Conservation (phyloP, 2,113 vertebrate species). For the Bufo bufo region DNA sequence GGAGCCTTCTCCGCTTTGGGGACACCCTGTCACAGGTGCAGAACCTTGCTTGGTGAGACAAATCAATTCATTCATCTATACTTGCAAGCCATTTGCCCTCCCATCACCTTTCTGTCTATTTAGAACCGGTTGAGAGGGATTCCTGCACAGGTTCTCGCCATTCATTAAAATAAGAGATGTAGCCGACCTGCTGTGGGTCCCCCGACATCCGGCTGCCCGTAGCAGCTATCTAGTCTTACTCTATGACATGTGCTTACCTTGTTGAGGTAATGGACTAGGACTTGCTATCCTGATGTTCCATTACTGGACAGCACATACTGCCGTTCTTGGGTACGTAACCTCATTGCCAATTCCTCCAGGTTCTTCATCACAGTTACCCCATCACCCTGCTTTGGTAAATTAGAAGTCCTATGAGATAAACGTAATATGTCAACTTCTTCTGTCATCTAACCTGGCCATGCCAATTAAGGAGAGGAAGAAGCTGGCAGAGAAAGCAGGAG, state of each 20-base stretch:
- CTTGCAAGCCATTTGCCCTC: too few species aligned
- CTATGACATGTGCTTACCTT: background rate
- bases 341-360: slow-evolving; percentile 63
- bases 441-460: too few species aligned
- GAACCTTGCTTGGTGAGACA: too few species aligned
- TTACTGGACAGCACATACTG: background rate
- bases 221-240: background rate
- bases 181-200: background rate
- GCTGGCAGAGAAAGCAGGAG: too few species aligned
- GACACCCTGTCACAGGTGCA: too few species aligned
- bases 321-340: slow-evolving; percentile 37
- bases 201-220: background rate
- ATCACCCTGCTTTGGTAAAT: slow-evolving; percentile 9
- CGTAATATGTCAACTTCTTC: background rate
- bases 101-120: too few species aligned
- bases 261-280: background rate
- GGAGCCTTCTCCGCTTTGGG: too few species aligned
- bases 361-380: slow-evolving; percentile 60
- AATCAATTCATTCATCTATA: too few species aligned
- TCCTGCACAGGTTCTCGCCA: background rate
- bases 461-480: too few species aligned
- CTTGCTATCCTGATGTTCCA: background rate
- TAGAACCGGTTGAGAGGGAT: too few species aligned
- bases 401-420: background rate
- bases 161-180: background rate